These are phyloP conservation scores for Sarcophaga carnaria DNA, from an alignment of 2,888 invertebrate genomes.

Conservation along the genomic window DNA sequence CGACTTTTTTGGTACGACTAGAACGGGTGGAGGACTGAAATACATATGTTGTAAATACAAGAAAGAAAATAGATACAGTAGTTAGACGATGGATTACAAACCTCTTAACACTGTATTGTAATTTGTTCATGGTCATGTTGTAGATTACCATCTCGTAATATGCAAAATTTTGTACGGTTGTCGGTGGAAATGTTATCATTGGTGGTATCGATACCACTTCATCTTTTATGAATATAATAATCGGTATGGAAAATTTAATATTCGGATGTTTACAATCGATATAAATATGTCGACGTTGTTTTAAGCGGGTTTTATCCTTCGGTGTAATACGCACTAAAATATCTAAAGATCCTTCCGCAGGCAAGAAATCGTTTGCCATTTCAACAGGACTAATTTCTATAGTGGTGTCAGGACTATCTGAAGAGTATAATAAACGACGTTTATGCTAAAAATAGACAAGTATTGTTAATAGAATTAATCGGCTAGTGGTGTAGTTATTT, in stretches of 20 bases:
- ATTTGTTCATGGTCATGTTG: slow-evolving; percentile 71
- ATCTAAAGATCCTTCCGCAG: slow-evolving; percentile 71
- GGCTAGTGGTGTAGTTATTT: background rate
- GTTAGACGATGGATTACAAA: slow-evolving; percentile 1
- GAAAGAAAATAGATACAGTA: background rate
- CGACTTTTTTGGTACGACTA: slow-evolving; percentile 31
- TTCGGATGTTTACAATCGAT: slow-evolving; percentile 76
- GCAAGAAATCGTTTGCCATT: slow-evolving; percentile 71
- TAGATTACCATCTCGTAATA: slow-evolving; percentile 75
- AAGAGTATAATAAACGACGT: slow-evolving; percentile 70
- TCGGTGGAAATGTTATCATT: slow-evolving; percentile 62
- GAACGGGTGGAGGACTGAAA: slow-evolving; percentile 34
- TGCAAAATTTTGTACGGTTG: slow-evolving; percentile 68
- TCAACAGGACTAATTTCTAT: slow-evolving; percentile 51
- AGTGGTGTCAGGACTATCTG: slow-evolving; percentile 74
- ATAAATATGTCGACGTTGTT: slow-evolving; percentile 73
- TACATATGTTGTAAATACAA: background rate
- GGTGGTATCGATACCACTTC: slow-evolving; percentile 35
- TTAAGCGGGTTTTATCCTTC: slow-evolving; percentile 60
- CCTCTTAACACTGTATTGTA: slow-evolving; percentile 61
- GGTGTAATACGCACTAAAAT: slow-evolving; percentile 71
- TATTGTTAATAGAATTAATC: background rate
- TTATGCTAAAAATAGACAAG: slow-evolving; percentile 71
- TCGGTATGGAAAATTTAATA: slow-evolving; percentile 76
- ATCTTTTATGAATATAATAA: slow-evolving; percentile 66